Evolutionary conservation across 2,113 vertebrate species (phyloP).

Genomic region (Sporophila hypoxantha): DNA sequence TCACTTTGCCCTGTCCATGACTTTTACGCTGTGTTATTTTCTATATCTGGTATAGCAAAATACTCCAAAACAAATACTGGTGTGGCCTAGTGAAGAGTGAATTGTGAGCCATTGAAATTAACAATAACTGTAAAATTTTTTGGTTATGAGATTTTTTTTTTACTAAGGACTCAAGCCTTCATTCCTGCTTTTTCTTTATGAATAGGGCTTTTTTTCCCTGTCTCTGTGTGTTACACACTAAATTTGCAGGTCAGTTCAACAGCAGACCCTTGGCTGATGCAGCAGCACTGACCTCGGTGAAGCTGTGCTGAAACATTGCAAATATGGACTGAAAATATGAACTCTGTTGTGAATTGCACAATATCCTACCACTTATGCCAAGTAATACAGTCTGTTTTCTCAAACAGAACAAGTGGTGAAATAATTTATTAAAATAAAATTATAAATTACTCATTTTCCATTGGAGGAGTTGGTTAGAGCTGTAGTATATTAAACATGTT

Average conservation of each 20-base stretch:
- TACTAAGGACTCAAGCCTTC: not conserved
- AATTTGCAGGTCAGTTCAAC: not conserved
- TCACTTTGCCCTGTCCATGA: not conserved
- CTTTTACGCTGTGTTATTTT: not conserved
- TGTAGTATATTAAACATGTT: not conserved
- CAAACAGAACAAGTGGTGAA: not conserved
- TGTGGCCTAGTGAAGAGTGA: not conserved
- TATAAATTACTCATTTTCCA: not conserved
- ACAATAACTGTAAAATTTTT: not conserved
- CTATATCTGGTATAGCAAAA: not conserved
- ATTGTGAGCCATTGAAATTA: not conserved
- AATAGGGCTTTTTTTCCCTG: not conserved
- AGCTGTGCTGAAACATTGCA: not conserved
- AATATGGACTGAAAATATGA: not conserved
- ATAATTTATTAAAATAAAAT: not conserved
- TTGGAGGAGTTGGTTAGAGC: not conserved
- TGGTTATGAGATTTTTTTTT: not conserved
- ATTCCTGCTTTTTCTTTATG: not conserved
- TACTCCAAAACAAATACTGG: not conserved
- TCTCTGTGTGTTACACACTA: not conserved
- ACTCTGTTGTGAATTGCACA: constrained; percentile 28
- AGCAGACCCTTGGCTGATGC: constrained; percentile 1
- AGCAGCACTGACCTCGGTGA: not conserved
- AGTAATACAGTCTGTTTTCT: constrained; percentile 2
- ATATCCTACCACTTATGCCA: not conserved